Base-by-base conservation (phyloP, 2,888 invertebrate species). In the Drosophila paracracens region DNA sequence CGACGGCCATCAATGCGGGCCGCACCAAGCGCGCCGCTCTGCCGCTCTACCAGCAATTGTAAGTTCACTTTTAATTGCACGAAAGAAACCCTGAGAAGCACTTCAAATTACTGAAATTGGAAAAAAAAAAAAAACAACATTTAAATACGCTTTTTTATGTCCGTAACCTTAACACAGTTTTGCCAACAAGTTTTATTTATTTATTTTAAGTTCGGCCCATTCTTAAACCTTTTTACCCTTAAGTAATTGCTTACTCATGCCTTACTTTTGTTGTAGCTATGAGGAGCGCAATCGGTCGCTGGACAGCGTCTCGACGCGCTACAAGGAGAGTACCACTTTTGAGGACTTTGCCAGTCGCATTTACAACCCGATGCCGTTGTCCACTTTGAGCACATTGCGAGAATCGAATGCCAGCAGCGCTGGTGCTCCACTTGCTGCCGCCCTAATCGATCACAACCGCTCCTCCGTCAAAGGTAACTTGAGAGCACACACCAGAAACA, bases 1-100 rank as follows among this genome's bases (percentile, higher is more conserved):
- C 97, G 60, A 98, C 99, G 35, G 98, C 98, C 60, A 95, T 98
- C 75, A 97, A 97, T 91, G 99, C 98, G 62, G 98, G 98, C 83
- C 95, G 98, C 74, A 96, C 97, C 1, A 98, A 98, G 92, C 95
- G 99, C 79, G 96, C 97, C 68, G 96, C 97, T 58, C 95, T 99
- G 93, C 96, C 97, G 87, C 96, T 97, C 89, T 99, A 97, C 94
- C 98, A 98, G 93, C 97, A 98, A 93, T 97, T 96, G 97, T 97
- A 94, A 95, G 96, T 94, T n/a, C 46, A 46, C 46, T 7, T 46
- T 46, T 46, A 46, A 46, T 46, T 21, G 21, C 46, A 8, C 46
- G 25, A 25, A 25, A 16, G 25, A 25, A 25, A 25, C 25, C 46
- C 46, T 8, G 46, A 46, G 8, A 46, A 16, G 16, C 46, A 16